Conservation (phyloP, 2,888 invertebrate species). For the Lasioglossum villosulum region DNA sequence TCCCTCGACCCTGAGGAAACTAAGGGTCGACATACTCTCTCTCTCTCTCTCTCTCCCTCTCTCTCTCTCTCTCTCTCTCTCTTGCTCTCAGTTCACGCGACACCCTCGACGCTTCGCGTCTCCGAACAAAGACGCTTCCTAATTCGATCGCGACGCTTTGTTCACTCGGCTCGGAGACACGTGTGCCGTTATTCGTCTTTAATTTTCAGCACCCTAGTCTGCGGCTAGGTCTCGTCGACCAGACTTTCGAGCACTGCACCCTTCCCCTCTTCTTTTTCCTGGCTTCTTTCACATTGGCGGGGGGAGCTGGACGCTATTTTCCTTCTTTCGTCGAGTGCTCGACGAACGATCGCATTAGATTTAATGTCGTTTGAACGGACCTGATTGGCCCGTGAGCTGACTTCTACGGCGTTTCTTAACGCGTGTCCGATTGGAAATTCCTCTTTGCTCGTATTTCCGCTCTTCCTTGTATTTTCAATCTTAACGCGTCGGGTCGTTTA, state of each 20-base stretch:
- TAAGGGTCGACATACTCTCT: conserved; percentile 48
- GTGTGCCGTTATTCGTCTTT: conserved; percentile 59
- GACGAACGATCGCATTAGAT: neutral
- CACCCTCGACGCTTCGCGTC: conserved; percentile 58
- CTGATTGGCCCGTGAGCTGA: neutral
- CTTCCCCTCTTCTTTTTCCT: neutral
- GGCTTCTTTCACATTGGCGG: neutral
- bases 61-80: neutral
- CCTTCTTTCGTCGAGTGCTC: neutral
- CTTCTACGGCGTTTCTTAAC: neutral
- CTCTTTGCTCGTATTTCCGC: too few relatives aligned
- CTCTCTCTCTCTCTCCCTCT: neutral
- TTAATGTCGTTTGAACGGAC: neutral
- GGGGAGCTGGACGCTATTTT: neutral
- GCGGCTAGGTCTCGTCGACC: neutral
- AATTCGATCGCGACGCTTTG: conserved; percentile 74
- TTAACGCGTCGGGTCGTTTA: too few relatives aligned
- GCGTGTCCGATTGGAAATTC: too few relatives aligned
- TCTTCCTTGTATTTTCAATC: too few relatives aligned
- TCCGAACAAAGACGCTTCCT: conserved; percentile 74
- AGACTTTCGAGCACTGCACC: conserved; percentile 26
- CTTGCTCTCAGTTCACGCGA: conserved; percentile 6
- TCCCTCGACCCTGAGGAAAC: conserved; percentile 67
- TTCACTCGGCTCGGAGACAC: conserved; percentile 55
- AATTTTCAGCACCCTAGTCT: conserved; percentile 52